Percentiles rank a stretch among this genome's conserved stretches.
Conservation (phyloP, 2,797 vertebrate genomes). For the Chaunax sp. region DNA sequence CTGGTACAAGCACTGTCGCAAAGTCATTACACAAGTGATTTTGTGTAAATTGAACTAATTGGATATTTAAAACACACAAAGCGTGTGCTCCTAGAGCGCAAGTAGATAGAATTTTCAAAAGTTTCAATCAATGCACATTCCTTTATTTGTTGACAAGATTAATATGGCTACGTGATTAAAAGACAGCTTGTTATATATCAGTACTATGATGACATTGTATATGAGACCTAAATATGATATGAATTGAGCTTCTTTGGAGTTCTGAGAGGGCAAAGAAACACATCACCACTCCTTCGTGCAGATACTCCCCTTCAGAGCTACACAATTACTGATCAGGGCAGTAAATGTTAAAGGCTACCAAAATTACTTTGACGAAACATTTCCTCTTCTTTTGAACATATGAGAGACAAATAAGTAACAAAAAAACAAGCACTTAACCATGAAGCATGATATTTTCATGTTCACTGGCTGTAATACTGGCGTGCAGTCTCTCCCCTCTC, state of each 20-base stretch:
- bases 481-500: conserved; percentile 5
- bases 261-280: neutral
- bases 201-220: neutral
- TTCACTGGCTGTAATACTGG: conserved; percentile 22
- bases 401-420: conserved; percentile 3
- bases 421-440: neutral
- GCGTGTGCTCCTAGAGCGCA: too few relatives aligned
- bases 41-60: neutral
- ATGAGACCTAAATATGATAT: neutral
- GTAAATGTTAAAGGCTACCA: neutral
- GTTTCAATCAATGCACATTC: too few relatives aligned
- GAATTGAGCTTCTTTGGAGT: neutral
- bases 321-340: neutral
- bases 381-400: neutral
- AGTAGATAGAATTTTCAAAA: too few relatives aligned
- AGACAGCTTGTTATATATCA: neutral
- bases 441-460: conserved; percentile 5
- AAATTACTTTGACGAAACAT: neutral
- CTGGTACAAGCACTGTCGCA: neutral
- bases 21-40: neutral
- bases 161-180: neutral
- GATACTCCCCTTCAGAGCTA: too few relatives aligned
- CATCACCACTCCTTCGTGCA: neutral
- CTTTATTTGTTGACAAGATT: too few relatives aligned
- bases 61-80: neutral